Base-by-base conservation (phyloP, 92 coral and sea anemone genomes). In the Parazoanthus atlanticus region DNA sequence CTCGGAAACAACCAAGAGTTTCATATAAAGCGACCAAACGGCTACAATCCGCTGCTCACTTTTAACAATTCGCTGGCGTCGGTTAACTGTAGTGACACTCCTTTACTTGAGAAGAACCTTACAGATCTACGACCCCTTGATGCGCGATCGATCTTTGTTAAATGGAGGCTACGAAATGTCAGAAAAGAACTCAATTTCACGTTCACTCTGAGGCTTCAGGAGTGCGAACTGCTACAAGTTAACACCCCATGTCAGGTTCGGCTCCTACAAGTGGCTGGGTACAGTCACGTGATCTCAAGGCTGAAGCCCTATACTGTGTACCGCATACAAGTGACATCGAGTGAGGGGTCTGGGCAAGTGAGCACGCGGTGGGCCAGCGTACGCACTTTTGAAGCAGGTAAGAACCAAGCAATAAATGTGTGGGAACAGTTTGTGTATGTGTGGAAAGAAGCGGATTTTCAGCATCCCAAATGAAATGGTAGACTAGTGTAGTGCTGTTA, bases 371-470 rank as follows among this genome's bases (percentile, higher is more conserved):
- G 91, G 91, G 74, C n/a, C 47, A 56, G 74, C 76, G 91, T 91
- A 49, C 93, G 79, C 66, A 91, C 93, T 16, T 66, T 88, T 23
- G 93, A 91, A 71, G 74, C 93, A 70, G 93, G 93, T 91, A 77
- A 67, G 85, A 23, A 76, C 54, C 23, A 69, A 71, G n/a, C 28
- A 28, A 17, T 33, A 9, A 75, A 15, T 36, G 29, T 8, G 9
- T 0, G 25, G 46, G 13, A 74, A 33, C 25, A 74, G 12, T 31
- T 6, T 72, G 76, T 15, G 78, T n/a, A 74, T 34, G 10, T 33
- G 8, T 3, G 23, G 38, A 17, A 32, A 30, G n/a, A 32, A 33
- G 11, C 78, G n/a, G 78, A 7, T 74, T 6, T 16, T 32, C n/a
- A 23, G 0, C 33, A 29, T 10, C 19, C 58, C 58, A 52, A 15